phyloP scores from a whole-genome alignment of 2,797 vertebrate species.

The Pseudochirops cupreus region DNA sequence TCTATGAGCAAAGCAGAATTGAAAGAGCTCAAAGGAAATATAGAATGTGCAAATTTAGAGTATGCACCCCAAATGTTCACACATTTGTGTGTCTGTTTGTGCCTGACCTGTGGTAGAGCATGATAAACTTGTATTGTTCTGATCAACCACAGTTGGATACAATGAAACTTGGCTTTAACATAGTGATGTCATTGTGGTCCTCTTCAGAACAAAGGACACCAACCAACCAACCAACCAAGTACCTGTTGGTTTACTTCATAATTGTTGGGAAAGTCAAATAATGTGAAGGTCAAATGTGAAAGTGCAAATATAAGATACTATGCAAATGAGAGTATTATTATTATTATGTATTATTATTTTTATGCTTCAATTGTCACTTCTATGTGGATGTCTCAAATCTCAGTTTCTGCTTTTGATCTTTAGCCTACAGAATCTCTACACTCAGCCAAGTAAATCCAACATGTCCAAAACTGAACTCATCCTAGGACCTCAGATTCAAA shows the following conservation, averaged over 20 bases:
- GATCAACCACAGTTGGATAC: too few species aligned
- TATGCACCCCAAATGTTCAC: too few species aligned
- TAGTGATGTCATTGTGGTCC: too few species aligned
- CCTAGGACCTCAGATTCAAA: not conserved
- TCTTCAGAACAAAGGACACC: too few species aligned
- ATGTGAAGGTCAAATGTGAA: not conserved
- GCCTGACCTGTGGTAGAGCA: too few species aligned
- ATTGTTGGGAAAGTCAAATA: not conserved
- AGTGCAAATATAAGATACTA: not conserved
- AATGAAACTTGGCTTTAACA: too few species aligned
- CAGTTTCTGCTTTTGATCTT: not conserved
- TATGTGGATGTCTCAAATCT: not conserved
- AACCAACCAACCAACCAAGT: not conserved
- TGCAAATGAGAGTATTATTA: not conserved
- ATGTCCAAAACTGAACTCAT: not conserved
- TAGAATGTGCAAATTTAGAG: too few species aligned
- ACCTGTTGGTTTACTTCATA: not conserved
- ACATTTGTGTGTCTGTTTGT: too few species aligned
- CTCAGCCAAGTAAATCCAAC: not conserved
- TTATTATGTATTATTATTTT: not conserved
- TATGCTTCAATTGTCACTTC: not conserved
- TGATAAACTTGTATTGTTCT: too few species aligned
- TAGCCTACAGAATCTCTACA: not conserved
- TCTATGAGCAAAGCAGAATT: too few species aligned
- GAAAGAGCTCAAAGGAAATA: too few species aligned